Base-by-base conservation (phyloP, 35 echinoderm and acorn worm genomes). In the Apostichopus californicus region DNA sequence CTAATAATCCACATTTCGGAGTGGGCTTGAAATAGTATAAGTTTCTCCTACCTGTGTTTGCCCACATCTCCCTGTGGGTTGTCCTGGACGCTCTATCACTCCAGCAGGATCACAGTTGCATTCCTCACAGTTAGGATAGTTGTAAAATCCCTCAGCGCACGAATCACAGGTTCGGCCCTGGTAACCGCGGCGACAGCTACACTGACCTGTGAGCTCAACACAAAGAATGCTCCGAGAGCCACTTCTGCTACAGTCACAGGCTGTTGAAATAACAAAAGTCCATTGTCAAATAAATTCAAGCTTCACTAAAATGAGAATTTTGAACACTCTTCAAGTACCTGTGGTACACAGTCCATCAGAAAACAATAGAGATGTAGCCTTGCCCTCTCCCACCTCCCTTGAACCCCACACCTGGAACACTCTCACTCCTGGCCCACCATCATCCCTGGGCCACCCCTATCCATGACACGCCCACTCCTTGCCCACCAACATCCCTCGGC, bases 31-130 rank as follows among this genome's bases (percentile, higher is more conserved):
- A 46, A 46, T 68, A 68, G 11, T 68, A 68, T 10, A 68, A 17
- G 6, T 14, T 4, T 68, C 64, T 4, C 64, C 64, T 90, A 96
- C 97, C 95, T 91, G 86, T 56, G 97, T 98, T 54, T 95, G 89
- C 5, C 97, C 97, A 89, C 97, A 98, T 14, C 97, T 94, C 21
- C 97, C 97, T 1, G 95, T 90, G 6, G 97, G 97, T 77, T 94
- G 78, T 54, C 97, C 97, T 13, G 97, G 93, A 7, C 94, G 78
- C 24, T 96, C 97, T 11, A 96, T 71, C 53, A 98, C 96, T 20
- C 97, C 97, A 22, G 95, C 97, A 60, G 97, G 97, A 73, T 96
- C 93, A 83, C 97, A 96, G 86, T 96, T 96, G 59, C 94, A 96
- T 55, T 95, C 94, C 88, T 98, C 94, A 22, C 97, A 98, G 54